Base-by-base conservation (phyloP, 2,797 vertebrate genomes). In the Sebastes diploproa region DNA sequence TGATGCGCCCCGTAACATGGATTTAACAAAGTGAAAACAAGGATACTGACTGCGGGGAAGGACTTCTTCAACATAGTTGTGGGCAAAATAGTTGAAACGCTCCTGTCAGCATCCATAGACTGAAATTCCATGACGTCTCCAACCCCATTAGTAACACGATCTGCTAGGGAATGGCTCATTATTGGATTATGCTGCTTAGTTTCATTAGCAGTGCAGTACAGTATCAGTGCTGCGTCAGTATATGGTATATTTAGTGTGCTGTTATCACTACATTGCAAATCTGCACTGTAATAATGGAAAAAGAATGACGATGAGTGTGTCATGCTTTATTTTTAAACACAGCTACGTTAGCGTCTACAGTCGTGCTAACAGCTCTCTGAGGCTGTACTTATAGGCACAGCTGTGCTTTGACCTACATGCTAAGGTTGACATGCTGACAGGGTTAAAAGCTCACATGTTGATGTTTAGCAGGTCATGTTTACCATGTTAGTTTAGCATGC, bases 71-170 rank as follows among this genome's bases (percentile, higher is more conserved):
- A 81, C 81, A 85, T 87, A 80, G 85, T 85, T 92, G 84, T 86
- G 82, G 76, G 68, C 20, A 69, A 79, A 84, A 78, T 52, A 65
- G 64, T 84, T 79, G 20, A 89, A 90, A 81, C 75, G 42, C 56
- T 82, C 71, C 63, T 80, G 73, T 87, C 76, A 86, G 64, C 62
- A 77, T 63, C 62, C 55, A 74, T 74, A 69, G 75, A 59, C 76
- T 62, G 72, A 88, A 81, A 78, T 68, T 75, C 66, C 64, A 75
- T 82, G 80, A 86, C 69, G 84, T 76, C 63, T 62, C 69, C 72
- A 76, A 81, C 71, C 73, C 81, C 86, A 89, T 91, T 91, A 89
- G 87, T 85, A 88, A 90, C 80, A 74, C 12, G 6, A 88, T 83
- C 82, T 60, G 73, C 70, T 84, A 55, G 34, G 63, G 69, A 90